These are phyloP conservation scores for mouse (Mus musculus) DNA, from an alignment of 2,113 vertebrate genomes.

Conservation along the genomic window DNA sequence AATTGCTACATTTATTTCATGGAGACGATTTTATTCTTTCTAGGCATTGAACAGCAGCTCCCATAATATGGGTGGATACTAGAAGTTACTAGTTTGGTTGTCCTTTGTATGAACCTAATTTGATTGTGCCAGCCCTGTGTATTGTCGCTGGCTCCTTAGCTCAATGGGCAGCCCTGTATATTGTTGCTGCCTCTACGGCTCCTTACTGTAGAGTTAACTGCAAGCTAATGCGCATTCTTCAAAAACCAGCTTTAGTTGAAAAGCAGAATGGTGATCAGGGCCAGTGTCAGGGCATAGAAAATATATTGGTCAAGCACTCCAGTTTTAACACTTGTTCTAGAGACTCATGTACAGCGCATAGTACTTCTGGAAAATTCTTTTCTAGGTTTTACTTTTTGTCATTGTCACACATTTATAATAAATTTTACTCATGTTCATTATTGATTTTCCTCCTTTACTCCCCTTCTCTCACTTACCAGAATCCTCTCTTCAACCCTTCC, in stretches of 20 bases:
- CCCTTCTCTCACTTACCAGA: too few species aligned
- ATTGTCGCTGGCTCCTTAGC: background rate
- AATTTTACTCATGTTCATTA: background rate
- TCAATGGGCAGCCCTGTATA: background rate
- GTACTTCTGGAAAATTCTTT: background rate
- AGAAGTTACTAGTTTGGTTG: conserved; percentile 20
- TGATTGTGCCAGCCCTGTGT: background rate
- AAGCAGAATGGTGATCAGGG: background rate
- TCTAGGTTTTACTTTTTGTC: background rate
- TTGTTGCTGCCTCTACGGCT: background rate
- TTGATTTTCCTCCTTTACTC: background rate
- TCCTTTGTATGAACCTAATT: conserved; percentile 38
- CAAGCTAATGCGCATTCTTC: background rate
- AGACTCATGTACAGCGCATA: background rate
- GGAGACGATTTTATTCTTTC: conserved; percentile 75
- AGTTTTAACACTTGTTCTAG: background rate
- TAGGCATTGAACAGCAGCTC: conserved; percentile 59
- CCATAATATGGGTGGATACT: background rate
- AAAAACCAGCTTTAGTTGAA: background rate
- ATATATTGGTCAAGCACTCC: too few species aligned
- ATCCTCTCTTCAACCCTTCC: background rate
- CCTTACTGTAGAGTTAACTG: background rate
- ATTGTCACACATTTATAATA: background rate
- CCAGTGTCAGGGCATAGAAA: background rate
- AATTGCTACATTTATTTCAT: conserved; percentile 81